These are phyloP conservation scores for Psix sp. DNA, from an alignment of 1,140 invertebrate genomes.

Conservation along the genomic window DNA sequence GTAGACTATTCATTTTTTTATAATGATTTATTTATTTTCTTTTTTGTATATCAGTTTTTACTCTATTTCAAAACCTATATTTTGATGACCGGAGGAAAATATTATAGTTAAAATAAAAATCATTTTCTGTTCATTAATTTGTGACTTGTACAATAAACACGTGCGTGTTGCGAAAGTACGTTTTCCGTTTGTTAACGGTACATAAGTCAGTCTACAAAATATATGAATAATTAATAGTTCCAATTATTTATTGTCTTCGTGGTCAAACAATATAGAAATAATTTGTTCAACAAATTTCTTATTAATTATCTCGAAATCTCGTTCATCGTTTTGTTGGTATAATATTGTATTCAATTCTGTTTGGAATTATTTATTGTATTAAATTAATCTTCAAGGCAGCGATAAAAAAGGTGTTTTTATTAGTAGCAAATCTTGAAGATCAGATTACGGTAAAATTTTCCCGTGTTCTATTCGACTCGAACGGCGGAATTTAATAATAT, in stretches of 20 bases:
- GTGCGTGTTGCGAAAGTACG: constrained; percentile 3
- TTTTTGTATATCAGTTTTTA: not conserved
- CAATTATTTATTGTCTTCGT: constrained; percentile 27
- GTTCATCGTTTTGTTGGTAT: too few species aligned
- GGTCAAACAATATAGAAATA: constrained; percentile 6
- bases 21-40: too few species aligned
- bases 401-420: not conserved
- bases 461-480: constrained; percentile 25
- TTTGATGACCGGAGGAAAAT: not conserved
- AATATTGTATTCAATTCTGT: not conserved
- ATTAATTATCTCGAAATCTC: too few species aligned
- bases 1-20: too few species aligned
- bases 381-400: not conserved
- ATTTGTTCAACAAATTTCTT: constrained; percentile 17
- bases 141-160: constrained; percentile 6
- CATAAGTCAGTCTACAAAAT: constrained; percentile 8
- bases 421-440: constrained; percentile 4
- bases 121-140: constrained; percentile 30
- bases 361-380: not conserved
- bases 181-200: constrained; percentile 41
- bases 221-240: constrained; percentile 17
- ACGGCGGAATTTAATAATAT: constrained; percentile 35
- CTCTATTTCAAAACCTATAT: constrained; percentile 9
- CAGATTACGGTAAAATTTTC: constrained; percentile 35
- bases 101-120: constrained; percentile 34